Conservation (phyloP, 2,888 invertebrate genomes). For the Machimus rusticus region DNA sequence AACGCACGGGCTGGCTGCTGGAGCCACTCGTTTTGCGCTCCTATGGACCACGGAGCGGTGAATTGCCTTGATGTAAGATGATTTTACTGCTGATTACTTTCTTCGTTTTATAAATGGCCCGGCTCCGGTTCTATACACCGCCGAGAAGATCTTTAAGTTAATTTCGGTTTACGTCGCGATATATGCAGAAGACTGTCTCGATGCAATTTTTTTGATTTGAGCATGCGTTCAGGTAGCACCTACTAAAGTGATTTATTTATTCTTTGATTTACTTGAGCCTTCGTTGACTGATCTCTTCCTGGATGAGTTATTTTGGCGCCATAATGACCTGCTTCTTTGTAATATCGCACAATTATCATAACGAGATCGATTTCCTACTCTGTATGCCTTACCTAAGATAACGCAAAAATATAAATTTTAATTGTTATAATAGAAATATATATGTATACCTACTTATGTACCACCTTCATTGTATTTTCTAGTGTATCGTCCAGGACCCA, state of each 20-base stretch:
- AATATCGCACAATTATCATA: background rate
- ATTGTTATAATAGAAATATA: too few relatives aligned
- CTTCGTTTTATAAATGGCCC: constrained; percentile 23
- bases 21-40: constrained; percentile 31
- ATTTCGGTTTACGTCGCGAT: background rate
- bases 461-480: too few relatives aligned
- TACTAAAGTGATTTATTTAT: background rate
- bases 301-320: background rate
- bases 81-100: constrained; percentile 34
- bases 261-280: background rate
- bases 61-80: constrained; percentile 26
- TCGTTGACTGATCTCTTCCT: background rate
- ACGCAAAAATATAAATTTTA: too few relatives aligned
- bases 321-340: background rate
- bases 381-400: too few relatives aligned
- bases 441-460: too few relatives aligned
- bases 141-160: background rate
- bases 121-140: background rate
- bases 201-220: background rate
- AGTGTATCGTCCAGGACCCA: too few relatives aligned
- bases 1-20: background rate
- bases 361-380: background rate
- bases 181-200: background rate
- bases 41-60: background rate
- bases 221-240: background rate